Evolutionary conservation across 2,797 vertebrate species (phyloP), one percentile per base, ranked within the genome.

Genomic region (Halcyon chelicuti): DNA sequence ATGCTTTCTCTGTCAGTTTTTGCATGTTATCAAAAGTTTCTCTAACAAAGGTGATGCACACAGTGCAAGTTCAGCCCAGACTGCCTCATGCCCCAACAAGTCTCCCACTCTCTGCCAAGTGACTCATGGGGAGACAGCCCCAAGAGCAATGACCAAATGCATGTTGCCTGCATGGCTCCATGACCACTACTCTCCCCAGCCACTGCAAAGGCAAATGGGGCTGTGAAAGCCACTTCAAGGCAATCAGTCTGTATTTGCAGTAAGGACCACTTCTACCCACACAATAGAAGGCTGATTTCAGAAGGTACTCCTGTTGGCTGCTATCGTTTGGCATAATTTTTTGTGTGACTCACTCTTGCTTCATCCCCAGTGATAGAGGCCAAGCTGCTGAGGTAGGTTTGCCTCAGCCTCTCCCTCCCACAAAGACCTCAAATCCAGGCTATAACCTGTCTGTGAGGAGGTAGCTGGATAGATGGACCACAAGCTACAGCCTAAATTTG

Each of bases 371-470:
- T 6, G 19, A 39, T 16, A 23, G 35, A 7, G 40, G 9, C 9
- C 61, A 31, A 9, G 31, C 37, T 78, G 44, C 35, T 76, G 20
- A 23, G 14, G n/a, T 7, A 61, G 26, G 26, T 60, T 51, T 42
- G n/a, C 9, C 16, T 55, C n/a, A 55, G 35, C 4, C 8, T 57
- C 16, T 72, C 14, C 40, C 26, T 78, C 29, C 18, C 4, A 0
- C 58, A 81, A 63, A 87, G 9, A 8, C 10, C 31, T 57, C 46
- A 31, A 9, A 47, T 65, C 16, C 26, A 42, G 67, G 40, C 21
- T n/a, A 7, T 11, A 66, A 4, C 22, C 39, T 51, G 55, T 29
- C 25, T 80, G 29, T 3, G 4, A 21, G 15, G 12, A 5, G 0
- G 0, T 33, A 47, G 26, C 4, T 77, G 21, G 15, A 29, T 3